Evolutionary conservation across 2,113 vertebrate genomes (phyloP), one percentile per base, ranked within the genome.

Genomic region (Arvicanthis niloticus): DNA sequence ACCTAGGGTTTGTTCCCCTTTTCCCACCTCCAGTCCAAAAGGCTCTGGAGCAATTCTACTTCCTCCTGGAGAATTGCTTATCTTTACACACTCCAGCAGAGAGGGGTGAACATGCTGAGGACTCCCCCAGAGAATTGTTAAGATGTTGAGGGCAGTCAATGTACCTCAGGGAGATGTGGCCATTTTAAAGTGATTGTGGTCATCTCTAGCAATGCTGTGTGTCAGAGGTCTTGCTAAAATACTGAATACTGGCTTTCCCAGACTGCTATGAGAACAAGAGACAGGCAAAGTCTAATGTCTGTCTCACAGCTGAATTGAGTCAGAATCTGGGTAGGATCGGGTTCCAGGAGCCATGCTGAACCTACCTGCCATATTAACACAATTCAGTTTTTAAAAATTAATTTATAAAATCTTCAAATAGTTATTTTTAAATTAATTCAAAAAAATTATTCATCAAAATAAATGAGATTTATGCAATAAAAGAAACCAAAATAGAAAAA

Each of bases 1-100:
- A 3, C 1, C 0, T 0, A 58, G 37, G 8, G 29, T 42, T 22
- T 42, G 12, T 26, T 26, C 21, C 26, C 2, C 0, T 78, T 26
- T 4, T 5, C 3, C 75, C 12, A 34, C 4, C 5, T 62, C 68
- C 3, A 34, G 26, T 16, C 21, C 5, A 88, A 13, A 42, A 45
- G 34, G 51, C 37, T 34, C 22, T 4, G 7, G 15, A 10, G n/a
- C 40, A 37, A 29, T 56, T 73, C 70, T 26, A 0, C 40, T 82
- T 81, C 31, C 73, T 76, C 21, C 40, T 13, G 26, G 62, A 90
- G 42, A 40, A 48, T 3, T n/a, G 42, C 15, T 84, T 42, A 9
- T 31, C n/a, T 84, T 62, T 84, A 42, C 13, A 40, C 26, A 10
- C n/a, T 85, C 58, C n/a, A 24, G 29, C 11, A 42, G 22, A 37